phyloP scores from a whole-genome alignment of 2,797 vertebrate species.

The Rhabdomys pumilio region DNA sequence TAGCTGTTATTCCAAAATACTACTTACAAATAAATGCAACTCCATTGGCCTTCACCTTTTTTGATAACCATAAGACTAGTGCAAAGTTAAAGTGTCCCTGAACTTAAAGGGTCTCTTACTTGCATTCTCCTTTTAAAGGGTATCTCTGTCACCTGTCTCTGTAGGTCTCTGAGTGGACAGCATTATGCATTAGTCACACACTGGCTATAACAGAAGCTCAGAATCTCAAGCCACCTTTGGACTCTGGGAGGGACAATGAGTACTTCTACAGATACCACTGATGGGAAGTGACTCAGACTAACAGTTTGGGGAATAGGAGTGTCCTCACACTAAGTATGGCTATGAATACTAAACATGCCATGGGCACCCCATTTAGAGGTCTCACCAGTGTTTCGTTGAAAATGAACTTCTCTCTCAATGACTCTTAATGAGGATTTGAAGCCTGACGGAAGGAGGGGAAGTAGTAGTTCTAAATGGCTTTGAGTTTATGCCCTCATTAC shows the following conservation, averaged over 20 bases:
- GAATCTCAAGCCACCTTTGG: neutral
- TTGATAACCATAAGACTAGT: neutral
- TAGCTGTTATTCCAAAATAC: conserved; percentile 62
- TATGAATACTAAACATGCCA: neutral
- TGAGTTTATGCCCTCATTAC: neutral
- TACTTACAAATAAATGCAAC: conserved; percentile 64
- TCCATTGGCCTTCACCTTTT: neutral
- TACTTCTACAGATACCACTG: neutral
- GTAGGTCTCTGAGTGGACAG: neutral
- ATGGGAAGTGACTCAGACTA: neutral
- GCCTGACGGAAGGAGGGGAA: neutral
- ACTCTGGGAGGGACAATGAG: neutral
- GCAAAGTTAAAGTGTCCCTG: neutral
- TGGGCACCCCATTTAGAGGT: neutral
- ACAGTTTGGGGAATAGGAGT: neutral
- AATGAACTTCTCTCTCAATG: neutral
- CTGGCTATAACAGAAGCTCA: conserved; percentile 24
- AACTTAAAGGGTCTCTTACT: neutral
- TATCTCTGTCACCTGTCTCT: conserved; percentile 3
- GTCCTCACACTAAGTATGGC: neutral
- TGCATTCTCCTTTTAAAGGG: neutral
- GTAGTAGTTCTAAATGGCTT: neutral
- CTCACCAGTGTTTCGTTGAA: conserved; percentile 8
- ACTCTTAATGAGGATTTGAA: neutral
- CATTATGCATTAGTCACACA: neutral